Base-by-base conservation (phyloP, 2,888 invertebrate species). In the Campopleginae sp. region DNA sequence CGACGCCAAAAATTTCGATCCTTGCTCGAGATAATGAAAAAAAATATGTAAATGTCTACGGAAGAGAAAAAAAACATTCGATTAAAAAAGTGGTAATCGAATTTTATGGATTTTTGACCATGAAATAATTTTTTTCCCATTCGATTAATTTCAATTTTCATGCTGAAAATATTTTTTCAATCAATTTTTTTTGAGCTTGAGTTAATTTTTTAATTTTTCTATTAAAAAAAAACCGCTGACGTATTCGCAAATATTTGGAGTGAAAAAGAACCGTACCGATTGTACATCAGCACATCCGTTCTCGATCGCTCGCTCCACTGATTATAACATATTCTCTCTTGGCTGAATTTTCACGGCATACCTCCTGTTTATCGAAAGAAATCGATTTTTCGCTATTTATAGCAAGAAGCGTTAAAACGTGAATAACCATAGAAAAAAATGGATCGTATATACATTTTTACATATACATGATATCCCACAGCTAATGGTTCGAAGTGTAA, bases 371-470 rank as follows among this genome's bases (percentile, higher is more conserved):
- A 86, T 79, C 78, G 87, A 78, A 81, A 87, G 83, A 85, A 88
- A 90, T 90, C 90, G 91, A 91, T 90, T 89, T 89, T 89, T 90
- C 88, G 89, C 86, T 88, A 85, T 74, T 89, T 84, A 85, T 84
- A 87, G 86, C 84, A 63, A 75, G 65, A 87, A 78, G 72, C 77
- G 33, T 65, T 66, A 54, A 38, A 82, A 72, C 77, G 42, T 51
- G 83, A 83, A 83, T 61, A 82, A 78, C 68, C 68, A 66, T 74
- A 48, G 72, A 54, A 38, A 42, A 51, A 33, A 2, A 6, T 2
- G 42, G 38, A 42, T 42, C n/a, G 14, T 31, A 51, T 19, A 42
- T 23, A 72, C 19, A 23, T 58, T 48, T 46, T 7, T 31, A 66
- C 6, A 70, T 6, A n/a, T 70, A 31, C 2, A 48, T 17, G 46